Base-by-base conservation (phyloP, 2,113 vertebrate genomes). In the Podilymbus podiceps region DNA sequence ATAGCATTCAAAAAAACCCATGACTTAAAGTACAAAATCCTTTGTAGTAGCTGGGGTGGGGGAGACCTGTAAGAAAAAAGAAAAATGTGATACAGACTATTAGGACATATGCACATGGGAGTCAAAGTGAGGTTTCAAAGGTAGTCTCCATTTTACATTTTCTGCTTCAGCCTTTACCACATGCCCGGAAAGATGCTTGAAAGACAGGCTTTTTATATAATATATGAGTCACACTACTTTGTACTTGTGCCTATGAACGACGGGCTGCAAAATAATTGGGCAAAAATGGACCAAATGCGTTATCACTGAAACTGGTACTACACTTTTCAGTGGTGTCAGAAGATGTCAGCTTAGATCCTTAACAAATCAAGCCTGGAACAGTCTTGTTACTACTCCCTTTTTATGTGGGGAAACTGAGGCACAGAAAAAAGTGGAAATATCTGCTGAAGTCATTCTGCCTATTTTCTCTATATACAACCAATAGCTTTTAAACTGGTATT, bases 1-100 rank as follows among this genome's bases (percentile, higher is more conserved):
- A 95, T 0, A 96, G 81, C 95, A 80, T 96, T 96, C 98, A 96
- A 94, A 96, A 97, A 97, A 98, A 95, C 91, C 38, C 38, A 77
- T 85, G 91, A 92, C 94, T 92, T 90, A 96, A 73, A 97, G 95
- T 97, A 97, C 78, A 97, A 96, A 97, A 95, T 60, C 53, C 46
- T 88, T 89, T 76, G 25, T 83, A 85, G 74, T 47, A 58, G 55
- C 77, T 85, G 46, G 11, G 40, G 14, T 69, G 28, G 21, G 31
- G 30, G 30, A 76, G 12, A 58, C 47, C 66, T 88, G 27, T 9
- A 77, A 64, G 16, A 22, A 46, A 73, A 88, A 56, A 62, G 55
- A 19, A 28, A 11, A 16, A 30, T 58, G 40, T 1, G 8, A 12
- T 79, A 38, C 79, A 72, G 74, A 33, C 17, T 52, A 12, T 55